Conservation (phyloP, 2,113 vertebrate species). For the Varanus salvator region DNA sequence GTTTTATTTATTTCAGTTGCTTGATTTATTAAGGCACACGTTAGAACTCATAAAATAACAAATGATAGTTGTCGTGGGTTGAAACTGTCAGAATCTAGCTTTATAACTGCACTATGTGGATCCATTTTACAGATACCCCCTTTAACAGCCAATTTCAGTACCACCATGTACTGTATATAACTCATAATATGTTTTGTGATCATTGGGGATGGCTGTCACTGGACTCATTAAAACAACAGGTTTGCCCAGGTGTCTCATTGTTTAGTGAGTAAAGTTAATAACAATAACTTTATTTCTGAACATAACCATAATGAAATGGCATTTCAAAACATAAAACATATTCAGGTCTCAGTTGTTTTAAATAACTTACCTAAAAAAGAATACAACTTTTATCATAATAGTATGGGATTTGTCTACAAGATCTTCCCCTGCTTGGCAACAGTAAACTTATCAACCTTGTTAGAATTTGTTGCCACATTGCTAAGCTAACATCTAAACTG, state of each 20-base stretch:
- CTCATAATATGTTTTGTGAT: neutral
- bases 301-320: neutral
- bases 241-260: neutral
- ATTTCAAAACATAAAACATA: neutral
- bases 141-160: neutral
- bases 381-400: neutral
- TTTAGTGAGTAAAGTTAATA: neutral
- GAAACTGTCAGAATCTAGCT: neutral
- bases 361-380: too few relatives aligned
- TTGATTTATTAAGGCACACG: neutral
- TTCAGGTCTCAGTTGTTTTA: neutral
- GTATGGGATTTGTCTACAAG: too few relatives aligned
- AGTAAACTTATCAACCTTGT: neutral
- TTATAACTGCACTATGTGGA: neutral
- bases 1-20: neutral
- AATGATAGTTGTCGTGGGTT: neutral
- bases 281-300: neutral
- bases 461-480: neutral
- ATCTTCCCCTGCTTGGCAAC: neutral
- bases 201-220: neutral
- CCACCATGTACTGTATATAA: neutral
- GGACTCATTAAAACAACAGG: neutral
- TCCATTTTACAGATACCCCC: neutral
- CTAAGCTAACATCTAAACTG: neutral
- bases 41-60: neutral